A percentile compares a stretch with the other conserved stretches of the same genome.
Conservation (phyloP, 2,888 invertebrate genomes). For the Leptinotarsa juncta region DNA sequence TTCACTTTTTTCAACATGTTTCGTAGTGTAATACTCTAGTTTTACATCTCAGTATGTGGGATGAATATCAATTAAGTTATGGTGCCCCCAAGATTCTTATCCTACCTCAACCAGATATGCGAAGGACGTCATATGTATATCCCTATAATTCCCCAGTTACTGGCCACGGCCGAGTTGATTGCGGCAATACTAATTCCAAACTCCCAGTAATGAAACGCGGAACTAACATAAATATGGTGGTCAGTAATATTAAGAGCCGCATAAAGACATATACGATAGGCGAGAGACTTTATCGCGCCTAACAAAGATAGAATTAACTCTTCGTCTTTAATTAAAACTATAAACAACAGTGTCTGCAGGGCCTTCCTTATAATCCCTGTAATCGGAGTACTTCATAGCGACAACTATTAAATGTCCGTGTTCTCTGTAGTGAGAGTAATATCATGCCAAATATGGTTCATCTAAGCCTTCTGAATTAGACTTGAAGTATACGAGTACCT, state of each 20-base stretch:
- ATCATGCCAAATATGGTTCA: slow-evolving; percentile 28
- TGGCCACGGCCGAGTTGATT: slow-evolving; percentile 10
- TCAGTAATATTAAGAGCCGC: slow-evolving; percentile 36
- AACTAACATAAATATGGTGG: slow-evolving; percentile 36
- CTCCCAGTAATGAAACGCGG: not conserved
- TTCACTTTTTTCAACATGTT: too few species aligned
- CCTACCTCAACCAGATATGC: not conserved
- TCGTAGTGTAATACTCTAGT: too few species aligned
- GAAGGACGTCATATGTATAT: not conserved
- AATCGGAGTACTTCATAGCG: slow-evolving; percentile 35
- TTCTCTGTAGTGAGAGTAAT: slow-evolving; percentile 29
- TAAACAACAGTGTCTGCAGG: slow-evolving; percentile 43
- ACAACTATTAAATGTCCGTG: slow-evolving; percentile 39
- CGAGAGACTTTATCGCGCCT: slow-evolving; percentile 22
- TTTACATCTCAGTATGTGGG: too few species aligned
- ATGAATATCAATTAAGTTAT: too few species aligned
- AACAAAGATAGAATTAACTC: slow-evolving; percentile 42
- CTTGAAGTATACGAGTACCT: slow-evolving; percentile 16
- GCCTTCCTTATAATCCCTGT: slow-evolving; percentile 30
- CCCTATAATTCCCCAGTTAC: not conserved
- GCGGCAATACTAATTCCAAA: not conserved
- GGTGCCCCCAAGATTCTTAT: not conserved
- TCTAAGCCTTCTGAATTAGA: slow-evolving; percentile 27
- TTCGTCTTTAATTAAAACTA: slow-evolving; percentile 45
- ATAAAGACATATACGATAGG: slow-evolving; percentile 25